Conservation (phyloP, 2,113 vertebrate species). For the Microcebus tavaratra region DNA sequence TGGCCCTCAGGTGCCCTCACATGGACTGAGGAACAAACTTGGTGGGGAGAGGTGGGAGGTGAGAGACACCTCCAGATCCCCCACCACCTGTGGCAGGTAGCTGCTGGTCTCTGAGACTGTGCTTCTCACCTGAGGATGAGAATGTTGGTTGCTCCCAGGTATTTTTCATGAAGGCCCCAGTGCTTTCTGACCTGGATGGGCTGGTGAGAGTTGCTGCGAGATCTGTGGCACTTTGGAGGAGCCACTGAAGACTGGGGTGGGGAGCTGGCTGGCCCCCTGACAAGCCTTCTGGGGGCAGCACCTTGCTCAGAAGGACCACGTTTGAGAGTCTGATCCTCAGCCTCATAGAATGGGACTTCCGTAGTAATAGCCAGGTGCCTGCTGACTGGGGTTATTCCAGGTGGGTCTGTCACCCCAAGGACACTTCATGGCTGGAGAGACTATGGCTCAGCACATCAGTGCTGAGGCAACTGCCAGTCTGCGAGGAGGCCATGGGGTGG, state of each 20-base stretch:
- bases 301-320: neutral
- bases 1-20: neutral
- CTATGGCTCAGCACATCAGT: rapidly evolving
- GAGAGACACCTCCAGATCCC: neutral
- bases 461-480: neutral
- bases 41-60: neutral
- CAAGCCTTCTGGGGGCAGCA: neutral
- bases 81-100: neutral
- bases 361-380: neutral
- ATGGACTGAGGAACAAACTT: rapidly evolving
- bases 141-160: neutral
- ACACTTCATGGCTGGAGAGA: neutral
- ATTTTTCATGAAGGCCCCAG: neutral
- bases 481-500: neutral
- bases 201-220: neutral
- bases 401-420: rapidly evolving
- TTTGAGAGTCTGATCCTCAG: neutral
- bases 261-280: neutral
- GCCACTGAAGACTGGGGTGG: neutral
- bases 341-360: neutral
- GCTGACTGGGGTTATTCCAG: neutral
- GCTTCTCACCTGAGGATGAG: neutral
- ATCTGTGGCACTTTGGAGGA: neutral
- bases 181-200: neutral
- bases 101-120: neutral